Conservation (phyloP, 2,888 invertebrate species). For the Sphaeridia pumilis region DNA sequence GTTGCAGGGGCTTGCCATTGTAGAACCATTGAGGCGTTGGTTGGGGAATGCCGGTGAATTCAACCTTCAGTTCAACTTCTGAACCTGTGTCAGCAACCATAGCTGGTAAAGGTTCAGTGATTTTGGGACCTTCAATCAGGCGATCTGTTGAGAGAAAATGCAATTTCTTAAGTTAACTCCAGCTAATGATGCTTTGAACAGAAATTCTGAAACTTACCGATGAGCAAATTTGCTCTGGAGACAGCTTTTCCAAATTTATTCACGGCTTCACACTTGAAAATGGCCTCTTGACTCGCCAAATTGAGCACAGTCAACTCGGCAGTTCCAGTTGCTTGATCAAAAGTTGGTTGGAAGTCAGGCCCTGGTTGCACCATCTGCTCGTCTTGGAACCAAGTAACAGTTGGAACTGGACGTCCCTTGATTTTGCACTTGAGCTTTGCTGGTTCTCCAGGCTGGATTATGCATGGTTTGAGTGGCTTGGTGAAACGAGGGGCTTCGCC, state of each 20-base stretch:
- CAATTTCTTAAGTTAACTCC: neutral
- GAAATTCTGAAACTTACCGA: neutral
- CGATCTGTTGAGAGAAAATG: neutral
- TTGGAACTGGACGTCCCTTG: constrained; percentile 55
- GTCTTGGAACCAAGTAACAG: constrained; percentile 57
- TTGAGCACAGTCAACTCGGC: constrained; percentile 45
- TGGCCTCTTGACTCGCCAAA: constrained; percentile 57
- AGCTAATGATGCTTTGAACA: neutral
- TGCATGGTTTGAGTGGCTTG: constrained; percentile 53
- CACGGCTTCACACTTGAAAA: constrained; percentile 57
- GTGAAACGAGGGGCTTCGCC: constrained; percentile 56
- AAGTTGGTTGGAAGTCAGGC: constrained; percentile 47
- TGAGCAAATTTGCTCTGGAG: constrained; percentile 55
- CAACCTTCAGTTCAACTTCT: constrained; percentile 56
- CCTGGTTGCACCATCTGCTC: constrained; percentile 51
- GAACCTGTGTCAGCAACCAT: constrained; percentile 57
- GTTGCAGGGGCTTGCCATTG: constrained; percentile 61
- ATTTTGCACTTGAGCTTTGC: constrained; percentile 55
- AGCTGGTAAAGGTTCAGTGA: constrained; percentile 65
- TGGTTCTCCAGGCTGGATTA: constrained; percentile 39
- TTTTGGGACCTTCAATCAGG: constrained; percentile 37
- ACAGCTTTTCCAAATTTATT: constrained; percentile 62
- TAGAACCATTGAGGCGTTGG: constrained; percentile 73
- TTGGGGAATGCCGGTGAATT: constrained; percentile 57
- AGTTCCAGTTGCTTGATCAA: constrained; percentile 51